A percentile compares a stretch with the other conserved stretches of the same genome.
Evolutionary conservation across 2,797 vertebrate genomes (phyloP).

Genomic region (Perodicticus potto): DNA sequence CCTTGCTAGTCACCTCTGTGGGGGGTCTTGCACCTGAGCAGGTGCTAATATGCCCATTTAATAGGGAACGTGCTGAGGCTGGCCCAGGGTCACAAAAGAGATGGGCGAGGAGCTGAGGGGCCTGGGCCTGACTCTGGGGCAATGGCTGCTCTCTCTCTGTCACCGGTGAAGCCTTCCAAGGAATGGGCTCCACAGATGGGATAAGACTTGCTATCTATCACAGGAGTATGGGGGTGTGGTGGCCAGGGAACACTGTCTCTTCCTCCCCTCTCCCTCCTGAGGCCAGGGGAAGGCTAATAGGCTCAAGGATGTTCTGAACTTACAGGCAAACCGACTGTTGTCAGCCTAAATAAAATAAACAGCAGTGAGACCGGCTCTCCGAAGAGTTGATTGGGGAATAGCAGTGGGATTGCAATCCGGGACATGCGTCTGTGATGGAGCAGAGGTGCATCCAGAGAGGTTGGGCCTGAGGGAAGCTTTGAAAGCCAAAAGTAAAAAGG

Average conservation of each 20-base stretch:
- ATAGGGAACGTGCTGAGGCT: neutral
- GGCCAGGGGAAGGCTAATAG: neutral
- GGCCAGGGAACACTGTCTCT: neutral
- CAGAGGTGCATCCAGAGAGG: neutral
- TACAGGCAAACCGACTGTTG: neutral
- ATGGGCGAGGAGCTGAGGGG: neutral
- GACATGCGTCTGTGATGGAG: neutral
- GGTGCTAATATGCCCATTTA: no score
- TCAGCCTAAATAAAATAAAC: neutral
- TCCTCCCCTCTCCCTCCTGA: neutral
- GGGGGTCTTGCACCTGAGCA: neutral
- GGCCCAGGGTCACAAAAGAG: neutral
- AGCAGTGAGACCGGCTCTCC: neutral
- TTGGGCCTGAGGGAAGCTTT: neutral
- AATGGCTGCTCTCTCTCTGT: neutral
- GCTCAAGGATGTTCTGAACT: neutral
- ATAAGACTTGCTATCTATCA: accelerated
- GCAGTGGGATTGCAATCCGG: neutral
- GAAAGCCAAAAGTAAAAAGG: neutral
- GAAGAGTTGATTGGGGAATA: neutral
- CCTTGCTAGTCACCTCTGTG: neutral
- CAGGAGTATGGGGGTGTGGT: neutral
- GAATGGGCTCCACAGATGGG: neutral
- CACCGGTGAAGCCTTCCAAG: no score
- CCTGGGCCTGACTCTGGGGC: no score